phyloP scores from a whole-genome alignment of 2,797 vertebrate species.

The Crax fasciolata region DNA sequence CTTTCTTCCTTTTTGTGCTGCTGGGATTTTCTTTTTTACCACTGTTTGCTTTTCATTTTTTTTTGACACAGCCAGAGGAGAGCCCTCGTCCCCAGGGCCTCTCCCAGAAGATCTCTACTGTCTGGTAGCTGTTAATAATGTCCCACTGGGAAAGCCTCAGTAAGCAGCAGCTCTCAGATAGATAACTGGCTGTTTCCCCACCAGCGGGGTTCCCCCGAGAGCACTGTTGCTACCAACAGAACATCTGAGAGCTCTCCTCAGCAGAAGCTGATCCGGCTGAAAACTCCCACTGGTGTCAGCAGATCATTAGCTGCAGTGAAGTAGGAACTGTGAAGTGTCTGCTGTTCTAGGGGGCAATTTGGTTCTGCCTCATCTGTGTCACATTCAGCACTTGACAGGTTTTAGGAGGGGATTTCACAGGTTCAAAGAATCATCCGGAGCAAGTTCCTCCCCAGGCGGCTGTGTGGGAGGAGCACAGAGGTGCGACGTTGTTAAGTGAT shows the following conservation, averaged over 20 bases:
- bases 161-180: constrained; percentile 38
- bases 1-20: background rate
- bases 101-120: background rate
- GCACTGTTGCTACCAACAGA: constrained; percentile 58
- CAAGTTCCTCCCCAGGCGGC: constrained; percentile 43
- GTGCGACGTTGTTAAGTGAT: constrained; percentile 47
- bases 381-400: constrained; percentile 46
- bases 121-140: background rate
- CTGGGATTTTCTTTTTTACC: background rate
- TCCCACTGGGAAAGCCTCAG: background rate
- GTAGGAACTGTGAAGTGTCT: constrained; percentile 56
- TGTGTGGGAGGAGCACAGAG: constrained; percentile 42
- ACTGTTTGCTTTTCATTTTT: background rate
- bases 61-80: background rate
- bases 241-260: constrained; percentile 12
- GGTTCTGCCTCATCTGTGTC: constrained; percentile 59
- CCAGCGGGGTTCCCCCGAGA: background rate
- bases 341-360: background rate
- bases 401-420: constrained; percentile 65
- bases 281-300: constrained; percentile 60
- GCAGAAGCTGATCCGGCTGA: background rate
- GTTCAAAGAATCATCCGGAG: constrained; percentile 52
- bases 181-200: background rate
- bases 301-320: constrained; percentile 69
- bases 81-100: background rate